Conservation (phyloP, 2,797 vertebrate species). For the Carcharodon carcharias region DNA sequence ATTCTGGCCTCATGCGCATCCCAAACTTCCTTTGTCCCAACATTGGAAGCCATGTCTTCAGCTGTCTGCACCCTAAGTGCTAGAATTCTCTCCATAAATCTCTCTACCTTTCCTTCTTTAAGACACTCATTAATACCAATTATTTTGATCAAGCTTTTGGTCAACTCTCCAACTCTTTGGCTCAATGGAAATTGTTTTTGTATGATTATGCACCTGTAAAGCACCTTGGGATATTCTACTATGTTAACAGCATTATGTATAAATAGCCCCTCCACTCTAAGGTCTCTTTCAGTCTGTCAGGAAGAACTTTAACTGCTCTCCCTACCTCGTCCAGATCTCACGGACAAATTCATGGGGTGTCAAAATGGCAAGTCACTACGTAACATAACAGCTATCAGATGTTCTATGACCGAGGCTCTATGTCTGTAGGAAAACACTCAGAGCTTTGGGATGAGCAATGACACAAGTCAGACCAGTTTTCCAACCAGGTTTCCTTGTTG, state of each 20-base stretch:
- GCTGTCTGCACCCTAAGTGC: too few relatives aligned
- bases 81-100: too few relatives aligned
- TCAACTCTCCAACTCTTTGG: neutral
- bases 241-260: too few relatives aligned
- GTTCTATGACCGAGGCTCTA: neutral
- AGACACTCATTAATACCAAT: neutral
- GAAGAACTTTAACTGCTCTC: neutral
- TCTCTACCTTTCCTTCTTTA: neutral
- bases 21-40: too few relatives aligned
- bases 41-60: too few relatives aligned
- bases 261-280: neutral
- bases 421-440: neutral
- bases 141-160: too few relatives aligned
- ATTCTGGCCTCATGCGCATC: neutral
- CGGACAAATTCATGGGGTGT: neutral
- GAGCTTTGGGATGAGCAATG: neutral
- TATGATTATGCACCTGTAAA: neutral
- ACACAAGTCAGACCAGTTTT: neutral
- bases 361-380: neutral
- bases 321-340: neutral
- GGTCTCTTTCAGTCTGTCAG: neutral
- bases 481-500: neutral
- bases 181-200: neutral
- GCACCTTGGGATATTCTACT: too few relatives aligned
- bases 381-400: neutral